These are phyloP conservation scores for Mastomys natalensis DNA, from an alignment of 2,113 vertebrate genomes.

Conservation along the genomic window DNA sequence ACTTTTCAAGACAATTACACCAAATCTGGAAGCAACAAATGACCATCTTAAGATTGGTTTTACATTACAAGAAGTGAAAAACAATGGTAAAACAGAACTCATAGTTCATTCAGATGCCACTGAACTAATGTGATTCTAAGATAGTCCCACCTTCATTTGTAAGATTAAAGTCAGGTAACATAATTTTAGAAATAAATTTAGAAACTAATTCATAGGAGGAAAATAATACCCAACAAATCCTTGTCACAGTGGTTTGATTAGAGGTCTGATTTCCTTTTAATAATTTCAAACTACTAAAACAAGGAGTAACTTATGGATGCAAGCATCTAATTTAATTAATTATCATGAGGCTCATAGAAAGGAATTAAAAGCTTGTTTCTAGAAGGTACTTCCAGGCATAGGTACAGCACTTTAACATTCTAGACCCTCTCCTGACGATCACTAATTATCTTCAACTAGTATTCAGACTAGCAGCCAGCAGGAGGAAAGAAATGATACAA, in stretches of 20 bases:
- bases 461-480: neutral
- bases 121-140: neutral
- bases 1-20: neutral
- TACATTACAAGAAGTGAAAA: neutral
- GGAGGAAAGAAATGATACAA: neutral
- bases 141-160: neutral
- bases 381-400: neutral
- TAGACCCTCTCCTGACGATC: neutral
- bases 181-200: too few species aligned
- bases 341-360: neutral
- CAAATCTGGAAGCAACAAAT: neutral
- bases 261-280: neutral
- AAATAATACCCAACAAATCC: neutral
- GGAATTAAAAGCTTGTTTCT: neutral
- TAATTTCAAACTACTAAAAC: neutral
- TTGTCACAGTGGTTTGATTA: neutral
- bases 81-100: neutral
- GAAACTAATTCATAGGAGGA: neutral
- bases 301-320: neutral
- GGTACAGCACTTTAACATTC: neutral
- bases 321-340: neutral
- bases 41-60: neutral
- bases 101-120: neutral
- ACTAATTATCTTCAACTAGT: neutral
- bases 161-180: neutral